Percentiles rank a stretch among this genome's conserved stretches.
Conservation (phyloP, 2,797 vertebrate genomes). For the Cryptoprocta ferox region DNA sequence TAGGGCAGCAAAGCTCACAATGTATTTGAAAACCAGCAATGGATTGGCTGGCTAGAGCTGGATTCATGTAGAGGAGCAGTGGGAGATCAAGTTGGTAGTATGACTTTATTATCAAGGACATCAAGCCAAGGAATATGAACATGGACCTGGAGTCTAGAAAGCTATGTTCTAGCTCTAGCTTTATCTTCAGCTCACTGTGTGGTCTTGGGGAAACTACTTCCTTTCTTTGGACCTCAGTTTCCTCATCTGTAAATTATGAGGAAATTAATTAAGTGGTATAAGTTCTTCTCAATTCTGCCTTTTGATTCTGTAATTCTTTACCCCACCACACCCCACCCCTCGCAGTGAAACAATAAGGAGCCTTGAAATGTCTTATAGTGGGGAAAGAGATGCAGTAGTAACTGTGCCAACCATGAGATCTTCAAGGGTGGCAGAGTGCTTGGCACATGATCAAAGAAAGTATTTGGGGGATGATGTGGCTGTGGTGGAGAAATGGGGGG, state of each 20-base stretch:
- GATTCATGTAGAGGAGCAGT: not conserved
- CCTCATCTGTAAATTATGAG: not conserved
- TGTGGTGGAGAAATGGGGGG: not conserved
- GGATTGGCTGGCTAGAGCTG: not conserved
- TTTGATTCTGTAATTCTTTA: not conserved
- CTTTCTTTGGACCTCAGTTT: not conserved
- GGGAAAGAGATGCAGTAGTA: accelerated
- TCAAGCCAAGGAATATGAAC: not conserved
- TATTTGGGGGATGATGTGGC: not conserved
- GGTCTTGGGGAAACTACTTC: not conserved
- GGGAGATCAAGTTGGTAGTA: not conserved
- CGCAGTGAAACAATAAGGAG: not conserved
- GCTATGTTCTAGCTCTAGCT: not conserved
- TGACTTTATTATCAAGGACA: not conserved
- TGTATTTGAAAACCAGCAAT: not conserved
- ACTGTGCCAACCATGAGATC: not conserved
- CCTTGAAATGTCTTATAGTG: accelerated
- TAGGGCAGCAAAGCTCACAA: not conserved
- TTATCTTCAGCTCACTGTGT: not conserved
- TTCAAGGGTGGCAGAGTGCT: not conserved
- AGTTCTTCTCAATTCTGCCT: not conserved
- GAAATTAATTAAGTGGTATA: not conserved
- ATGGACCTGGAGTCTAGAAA: not conserved
- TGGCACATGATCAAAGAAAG: too few species aligned
- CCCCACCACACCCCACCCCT: not conserved